phyloP scores from a whole-genome alignment of 2,888 invertebrate species.

The Bembecia ichneumoniformis region DNA sequence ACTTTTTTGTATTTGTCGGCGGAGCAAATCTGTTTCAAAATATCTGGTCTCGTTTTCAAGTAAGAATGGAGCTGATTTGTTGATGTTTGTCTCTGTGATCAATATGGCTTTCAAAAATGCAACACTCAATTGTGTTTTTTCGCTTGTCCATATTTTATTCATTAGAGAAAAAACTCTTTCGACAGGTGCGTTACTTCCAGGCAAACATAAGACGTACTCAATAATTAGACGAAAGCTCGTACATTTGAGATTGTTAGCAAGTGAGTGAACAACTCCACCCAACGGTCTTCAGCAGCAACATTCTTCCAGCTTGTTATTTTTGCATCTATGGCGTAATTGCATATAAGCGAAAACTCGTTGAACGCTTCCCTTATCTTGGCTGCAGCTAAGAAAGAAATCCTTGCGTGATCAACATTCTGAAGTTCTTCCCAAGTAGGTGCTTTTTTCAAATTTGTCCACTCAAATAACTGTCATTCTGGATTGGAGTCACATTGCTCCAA shows the following conservation, averaged over 20 bases:
- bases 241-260: slow-evolving; percentile 7
- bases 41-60: slow-evolving; percentile 11
- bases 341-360: slow-evolving; percentile 21
- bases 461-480: neutral
- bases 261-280: slow-evolving; percentile 11
- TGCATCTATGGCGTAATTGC: slow-evolving; percentile 17
- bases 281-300: slow-evolving; percentile 20
- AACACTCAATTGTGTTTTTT: slow-evolving; percentile 14
- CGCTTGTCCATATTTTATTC: slow-evolving; percentile 13
- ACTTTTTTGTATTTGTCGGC: slow-evolving; percentile 9
- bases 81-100: neutral
- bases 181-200: slow-evolving; percentile 8
- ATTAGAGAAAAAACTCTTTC: slow-evolving; percentile 6
- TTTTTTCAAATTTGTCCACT: slow-evolving; percentile 14
- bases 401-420: slow-evolving; percentile 13
- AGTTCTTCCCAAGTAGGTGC: slow-evolving; percentile 20
- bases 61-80: slow-evolving; percentile 7
- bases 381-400: slow-evolving; percentile 4
- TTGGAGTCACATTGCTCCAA: neutral
- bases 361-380: slow-evolving; percentile 13
- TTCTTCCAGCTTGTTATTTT: slow-evolving; percentile 24
- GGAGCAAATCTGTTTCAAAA: slow-evolving; percentile 9
- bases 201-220: slow-evolving; percentile 11
- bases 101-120: slow-evolving; percentile 13
- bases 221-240: slow-evolving; percentile 4